Conservation (phyloP, 2,888 invertebrate genomes). For the Dione juno region DNA sequence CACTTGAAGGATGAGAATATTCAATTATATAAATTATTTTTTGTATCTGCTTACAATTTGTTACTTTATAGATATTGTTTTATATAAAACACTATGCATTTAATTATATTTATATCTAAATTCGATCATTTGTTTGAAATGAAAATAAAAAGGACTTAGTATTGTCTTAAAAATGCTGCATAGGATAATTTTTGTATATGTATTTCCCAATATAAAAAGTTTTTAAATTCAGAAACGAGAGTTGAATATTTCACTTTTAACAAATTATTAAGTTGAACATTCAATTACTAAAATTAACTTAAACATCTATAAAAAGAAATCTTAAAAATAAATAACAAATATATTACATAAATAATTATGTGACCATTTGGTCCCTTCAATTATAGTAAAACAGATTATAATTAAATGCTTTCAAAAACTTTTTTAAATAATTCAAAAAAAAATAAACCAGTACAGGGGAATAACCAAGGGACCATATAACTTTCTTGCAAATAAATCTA, state of each 20-base stretch:
- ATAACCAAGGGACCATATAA: constrained; percentile 39
- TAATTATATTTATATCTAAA: constrained; percentile 12
- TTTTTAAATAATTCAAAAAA: not conserved
- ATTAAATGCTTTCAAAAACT: constrained; percentile 5
- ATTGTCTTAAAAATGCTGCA: not conserved
- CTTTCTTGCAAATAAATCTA: constrained; percentile 24
- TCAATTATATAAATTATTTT: constrained; percentile 9
- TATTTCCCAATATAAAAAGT: not conserved
- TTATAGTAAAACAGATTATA: constrained; percentile 9
- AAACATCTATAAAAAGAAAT: constrained; percentile 8
- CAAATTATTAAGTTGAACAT: not conserved
- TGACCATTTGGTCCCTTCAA: constrained; percentile 45
- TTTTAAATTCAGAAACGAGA: not conserved
- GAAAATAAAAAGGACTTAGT: not conserved
- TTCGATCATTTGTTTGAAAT: constrained; percentile 9
- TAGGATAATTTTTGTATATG: not conserved
- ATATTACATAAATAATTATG: constrained; percentile 27
- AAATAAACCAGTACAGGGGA: constrained; percentile 33
- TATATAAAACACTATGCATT: constrained; percentile 6
- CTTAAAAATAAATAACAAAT: constrained; percentile 55
- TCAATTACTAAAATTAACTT: constrained; percentile 4
- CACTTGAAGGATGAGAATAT: not conserved
- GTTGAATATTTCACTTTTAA: not conserved
- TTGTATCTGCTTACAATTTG: constrained; percentile 12
- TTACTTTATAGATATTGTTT: not conserved